Percentiles rank a stretch among this genome's conserved stretches.
Conservation (phyloP, 2,113 vertebrate genomes). For the Scartelaos histophorus region DNA sequence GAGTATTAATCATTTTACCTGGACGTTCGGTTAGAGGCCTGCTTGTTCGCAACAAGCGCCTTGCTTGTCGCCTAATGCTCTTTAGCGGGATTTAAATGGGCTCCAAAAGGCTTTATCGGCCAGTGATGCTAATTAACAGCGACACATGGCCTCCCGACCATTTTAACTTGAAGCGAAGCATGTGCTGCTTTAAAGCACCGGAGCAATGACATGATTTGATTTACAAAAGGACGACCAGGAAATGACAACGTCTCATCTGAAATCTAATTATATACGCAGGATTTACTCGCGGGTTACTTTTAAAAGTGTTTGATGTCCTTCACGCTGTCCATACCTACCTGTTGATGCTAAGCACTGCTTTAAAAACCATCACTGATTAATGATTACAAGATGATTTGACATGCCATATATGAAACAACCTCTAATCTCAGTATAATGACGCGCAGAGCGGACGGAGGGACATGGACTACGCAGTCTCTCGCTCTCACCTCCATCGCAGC, state of each 20-base stretch:
- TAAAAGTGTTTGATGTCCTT: conserved; percentile 33
- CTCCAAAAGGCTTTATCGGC: conserved; percentile 74
- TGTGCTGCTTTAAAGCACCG: conserved; percentile 54
- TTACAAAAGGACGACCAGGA: conserved; percentile 55
- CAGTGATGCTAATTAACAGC: conserved; percentile 72
- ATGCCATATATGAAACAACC: conserved; percentile 18
- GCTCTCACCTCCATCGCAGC: conserved; percentile 63
- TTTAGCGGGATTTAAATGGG: conserved; percentile 75
- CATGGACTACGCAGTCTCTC: conserved; percentile 12
- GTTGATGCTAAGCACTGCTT: conserved; percentile 23
- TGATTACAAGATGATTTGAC: conserved; percentile 33
- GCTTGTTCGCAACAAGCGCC: conserved; percentile 51
- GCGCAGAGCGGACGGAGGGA: conserved; percentile 35
- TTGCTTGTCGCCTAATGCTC: conserved; percentile 76
- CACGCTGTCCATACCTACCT: conserved; percentile 32
- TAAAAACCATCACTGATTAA: conserved; percentile 31
- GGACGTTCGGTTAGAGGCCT: conserved; percentile 18
- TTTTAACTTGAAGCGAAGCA: conserved; percentile 46
- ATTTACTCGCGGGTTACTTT: conserved; percentile 30
- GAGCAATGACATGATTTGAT: conserved; percentile 64
- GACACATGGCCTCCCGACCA: conserved; percentile 68
- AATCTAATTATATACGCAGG: conserved; percentile 55
- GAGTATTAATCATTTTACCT: conserved; percentile 33
- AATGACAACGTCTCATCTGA: conserved; percentile 61
- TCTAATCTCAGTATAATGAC: conserved; percentile 5